These are phyloP conservation scores for Sarcophaga carnaria DNA, from an alignment of 2,888 invertebrate genomes.

Conservation along the genomic window DNA sequence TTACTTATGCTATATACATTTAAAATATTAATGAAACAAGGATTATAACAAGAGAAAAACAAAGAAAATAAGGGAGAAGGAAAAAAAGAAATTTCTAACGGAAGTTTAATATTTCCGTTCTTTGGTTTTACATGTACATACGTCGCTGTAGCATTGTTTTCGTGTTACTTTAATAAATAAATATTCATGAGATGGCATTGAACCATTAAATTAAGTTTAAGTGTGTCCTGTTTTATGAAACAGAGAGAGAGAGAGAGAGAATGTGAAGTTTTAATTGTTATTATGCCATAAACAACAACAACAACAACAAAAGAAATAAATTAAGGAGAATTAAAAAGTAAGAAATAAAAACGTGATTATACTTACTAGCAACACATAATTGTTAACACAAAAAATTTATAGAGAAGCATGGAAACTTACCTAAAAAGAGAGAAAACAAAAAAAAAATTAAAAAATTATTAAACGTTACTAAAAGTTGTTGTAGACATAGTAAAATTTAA, in stretches of 20 bases:
- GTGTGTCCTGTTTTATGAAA: conserved; percentile 71
- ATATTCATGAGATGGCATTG: conserved; percentile 79
- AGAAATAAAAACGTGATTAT: background rate
- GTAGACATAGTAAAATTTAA: background rate
- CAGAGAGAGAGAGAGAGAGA: conserved; percentile 1
- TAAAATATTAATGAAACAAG: too few relatives aligned
- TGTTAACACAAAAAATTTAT: conserved; percentile 46
- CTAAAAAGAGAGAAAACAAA: conserved; percentile 71
- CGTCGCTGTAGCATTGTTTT: background rate
- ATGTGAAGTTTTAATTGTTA: background rate
- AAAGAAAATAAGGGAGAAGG: too few relatives aligned
- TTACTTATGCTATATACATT: too few relatives aligned
- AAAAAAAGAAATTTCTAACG: too few relatives aligned
- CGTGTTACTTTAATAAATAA: conserved; percentile 67
- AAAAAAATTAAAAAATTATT: conserved; percentile 33
- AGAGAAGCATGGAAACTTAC: conserved; percentile 72
- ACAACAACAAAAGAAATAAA: background rate
- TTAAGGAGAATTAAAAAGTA: background rate
- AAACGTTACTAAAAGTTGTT: background rate
- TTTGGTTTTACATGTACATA: conserved; percentile 40
- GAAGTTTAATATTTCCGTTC: too few relatives aligned
- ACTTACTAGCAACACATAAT: background rate
- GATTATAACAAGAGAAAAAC: too few relatives aligned
- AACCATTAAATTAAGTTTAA: conserved; percentile 78
- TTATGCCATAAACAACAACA: background rate